Base-by-base conservation (phyloP, 1,140 invertebrate species). In the Agrilus planipennis region DNA sequence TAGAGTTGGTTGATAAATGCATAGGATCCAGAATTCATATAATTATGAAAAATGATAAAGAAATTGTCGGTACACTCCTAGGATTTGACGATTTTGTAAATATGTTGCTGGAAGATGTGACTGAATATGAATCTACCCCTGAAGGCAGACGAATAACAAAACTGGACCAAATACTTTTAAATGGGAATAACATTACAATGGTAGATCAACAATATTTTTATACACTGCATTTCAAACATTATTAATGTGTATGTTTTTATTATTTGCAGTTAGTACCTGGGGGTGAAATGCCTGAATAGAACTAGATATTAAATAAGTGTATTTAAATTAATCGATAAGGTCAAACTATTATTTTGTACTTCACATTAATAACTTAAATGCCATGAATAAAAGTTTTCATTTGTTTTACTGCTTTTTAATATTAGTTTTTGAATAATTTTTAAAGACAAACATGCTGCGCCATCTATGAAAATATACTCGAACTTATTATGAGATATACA, bases 21-120 rank as follows among this genome's bases (percentile, higher is more conserved):
- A 99, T 99, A 60, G 96, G 96, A 14, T 98, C 94, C 0, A 71
- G 89, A 43, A 98, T 99, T 57, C 96, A 99, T 57, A 97, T 99
- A 17, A 95, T 99, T 27, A 98, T 99, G 94, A 99, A 98, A 69
- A 95, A 94, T 63, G 94, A 99, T 57, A 98, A 96, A 66, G 95
- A 99, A 76, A 93, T 99, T 58, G 91, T 99, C 10, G 96, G 96
- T 41, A 97, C 93, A 0, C 64, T 99, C 14, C 69, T 91, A 43
- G 96, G 96, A 6, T 99, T 99, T 66, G 95, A 99, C 68, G 94
- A 98, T 67, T 99, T 96, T 68, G 96, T 99, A 11, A 99, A 94
- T 64, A 93, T 94, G 89, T 71, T 94, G 9, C 61, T 94, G 41
- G 89, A 92, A 58, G 88, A 92, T 67, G 88, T 91, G 0, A 90